These are phyloP conservation scores for Heterodera schachtii DNA, from an alignment of 1,140 invertebrate species.

Conservation along the genomic window DNA sequence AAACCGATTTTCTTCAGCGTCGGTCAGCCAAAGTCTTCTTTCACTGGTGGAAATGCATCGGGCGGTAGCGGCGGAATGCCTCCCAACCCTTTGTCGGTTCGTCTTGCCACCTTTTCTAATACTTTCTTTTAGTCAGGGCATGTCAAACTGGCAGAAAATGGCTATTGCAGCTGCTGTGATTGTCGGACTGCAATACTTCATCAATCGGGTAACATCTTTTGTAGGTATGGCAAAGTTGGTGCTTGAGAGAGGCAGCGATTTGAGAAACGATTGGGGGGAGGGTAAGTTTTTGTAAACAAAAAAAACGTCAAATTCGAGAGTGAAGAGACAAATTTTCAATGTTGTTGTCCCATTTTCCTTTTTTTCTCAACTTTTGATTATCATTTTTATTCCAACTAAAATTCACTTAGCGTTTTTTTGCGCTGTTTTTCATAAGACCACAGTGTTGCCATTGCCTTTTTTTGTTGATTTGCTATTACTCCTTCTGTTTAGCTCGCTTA, in stretches of 20 bases:
- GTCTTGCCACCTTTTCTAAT: not conserved
- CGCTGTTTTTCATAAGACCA: no score
- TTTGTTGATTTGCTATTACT: not conserved
- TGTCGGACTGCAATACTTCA: slow-evolving; percentile 47
- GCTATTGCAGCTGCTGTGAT: slow-evolving; percentile 50
- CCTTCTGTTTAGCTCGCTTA: slow-evolving; percentile 67
- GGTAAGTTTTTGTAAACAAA: no score
- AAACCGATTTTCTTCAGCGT: not conserved
- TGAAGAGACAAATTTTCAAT: no score
- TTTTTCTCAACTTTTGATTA: no score
- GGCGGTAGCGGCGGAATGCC: not conserved
- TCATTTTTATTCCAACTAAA: no score
- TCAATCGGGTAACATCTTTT: slow-evolving; percentile 33
- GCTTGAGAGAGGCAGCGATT: not conserved
- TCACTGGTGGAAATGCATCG: not conserved
- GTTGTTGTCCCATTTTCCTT: no score
- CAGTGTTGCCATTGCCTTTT: not conserved
- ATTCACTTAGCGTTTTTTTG: no score
- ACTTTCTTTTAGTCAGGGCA: not conserved
- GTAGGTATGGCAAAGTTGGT: not conserved
- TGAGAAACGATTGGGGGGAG: not conserved
- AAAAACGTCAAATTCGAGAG: no score
- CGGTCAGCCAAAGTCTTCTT: not conserved
- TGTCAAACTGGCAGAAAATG: slow-evolving; percentile 58
- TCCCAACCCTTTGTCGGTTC: not conserved